Conservation (phyloP, 2,888 invertebrate species). For the Calameuta filiformis region DNA sequence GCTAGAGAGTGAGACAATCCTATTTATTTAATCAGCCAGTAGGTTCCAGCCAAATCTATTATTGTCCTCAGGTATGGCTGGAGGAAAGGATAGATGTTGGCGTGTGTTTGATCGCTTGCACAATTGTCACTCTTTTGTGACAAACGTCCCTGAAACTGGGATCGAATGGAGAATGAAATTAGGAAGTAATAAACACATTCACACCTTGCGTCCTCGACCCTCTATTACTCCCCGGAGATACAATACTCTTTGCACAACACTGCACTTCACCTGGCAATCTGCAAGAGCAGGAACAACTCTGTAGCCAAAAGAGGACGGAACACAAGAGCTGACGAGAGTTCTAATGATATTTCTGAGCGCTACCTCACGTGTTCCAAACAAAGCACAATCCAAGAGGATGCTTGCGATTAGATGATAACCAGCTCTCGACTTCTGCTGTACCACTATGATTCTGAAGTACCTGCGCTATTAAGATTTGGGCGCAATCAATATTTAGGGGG, state of each 20-base stretch:
- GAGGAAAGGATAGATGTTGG: conserved; percentile 46
- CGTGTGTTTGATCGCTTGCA: conserved; percentile 4
- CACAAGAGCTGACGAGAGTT: background rate
- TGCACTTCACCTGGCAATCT: conserved; percentile 37
- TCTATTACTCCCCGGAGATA: conserved; percentile 3
- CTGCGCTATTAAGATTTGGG: background rate
- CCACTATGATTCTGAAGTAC: background rate
- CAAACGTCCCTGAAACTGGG: background rate
- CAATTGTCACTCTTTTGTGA: conserved; percentile 2
- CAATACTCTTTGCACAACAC: conserved; percentile 33
- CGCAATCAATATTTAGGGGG: background rate
- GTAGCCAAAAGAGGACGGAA: background rate
- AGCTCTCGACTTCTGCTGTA: background rate
- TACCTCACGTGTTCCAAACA: background rate
- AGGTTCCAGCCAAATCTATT: conserved; percentile 67
- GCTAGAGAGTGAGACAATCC: conserved; percentile 52
- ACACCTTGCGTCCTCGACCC: conserved; percentile 30
- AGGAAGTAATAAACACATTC: conserved; percentile 12
- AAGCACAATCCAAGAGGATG: background rate
- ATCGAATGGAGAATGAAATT: background rate
- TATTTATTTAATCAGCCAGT: conserved; percentile 65
- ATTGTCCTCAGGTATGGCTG: conserved; percentile 65
- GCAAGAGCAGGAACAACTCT: conserved; percentile 30
- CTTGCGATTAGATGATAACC: background rate
- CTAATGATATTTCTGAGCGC: background rate